Conservation (phyloP, 2,113 vertebrate species). For the Danionella cerebrum region DNA sequence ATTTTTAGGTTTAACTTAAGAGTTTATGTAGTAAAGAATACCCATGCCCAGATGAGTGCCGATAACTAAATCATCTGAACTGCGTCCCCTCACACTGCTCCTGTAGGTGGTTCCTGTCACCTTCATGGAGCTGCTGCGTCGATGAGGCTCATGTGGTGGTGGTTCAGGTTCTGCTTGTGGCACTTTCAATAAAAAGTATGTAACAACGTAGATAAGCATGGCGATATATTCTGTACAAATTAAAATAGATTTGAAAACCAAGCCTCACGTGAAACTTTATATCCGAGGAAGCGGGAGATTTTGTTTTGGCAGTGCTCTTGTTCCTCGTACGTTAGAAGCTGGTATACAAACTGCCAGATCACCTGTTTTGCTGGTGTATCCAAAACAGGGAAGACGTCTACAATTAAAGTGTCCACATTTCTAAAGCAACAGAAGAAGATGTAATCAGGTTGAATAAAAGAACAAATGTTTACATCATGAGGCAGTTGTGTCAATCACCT, state of each 20-base stretch:
- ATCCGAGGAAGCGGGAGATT: slow-evolving; percentile 92
- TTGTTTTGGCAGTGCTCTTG: slow-evolving; percentile 95
- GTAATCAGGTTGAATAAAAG: not conserved
- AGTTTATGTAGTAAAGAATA: slow-evolving; percentile 31
- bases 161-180: slow-evolving; percentile 67
- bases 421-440: slow-evolving; percentile 55
- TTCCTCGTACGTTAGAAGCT: slow-evolving; percentile 93
- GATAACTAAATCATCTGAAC: slow-evolving; percentile 70
- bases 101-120: slow-evolving; percentile 73
- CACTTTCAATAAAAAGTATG: slow-evolving; percentile 1
- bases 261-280: slow-evolving; percentile 70
- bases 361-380: slow-evolving; percentile 96
- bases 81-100: slow-evolving; percentile 72
- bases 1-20: not conserved
- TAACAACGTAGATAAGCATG: no score
- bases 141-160: slow-evolving; percentile 63
- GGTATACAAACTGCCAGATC: slow-evolving; percentile 98
- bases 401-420: slow-evolving; percentile 93
- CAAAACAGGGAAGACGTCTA: slow-evolving; percentile 88
- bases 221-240: not conserved
- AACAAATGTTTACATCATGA: not conserved
- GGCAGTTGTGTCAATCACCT: slow-evolving; percentile 61
- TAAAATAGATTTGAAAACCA: not conserved
- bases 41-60: slow-evolving; percentile 72
- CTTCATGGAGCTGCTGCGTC: slow-evolving; percentile 79